phyloP scores from a whole-genome alignment of 2,797 vertebrate species.

The Rhabdomys pumilio region DNA sequence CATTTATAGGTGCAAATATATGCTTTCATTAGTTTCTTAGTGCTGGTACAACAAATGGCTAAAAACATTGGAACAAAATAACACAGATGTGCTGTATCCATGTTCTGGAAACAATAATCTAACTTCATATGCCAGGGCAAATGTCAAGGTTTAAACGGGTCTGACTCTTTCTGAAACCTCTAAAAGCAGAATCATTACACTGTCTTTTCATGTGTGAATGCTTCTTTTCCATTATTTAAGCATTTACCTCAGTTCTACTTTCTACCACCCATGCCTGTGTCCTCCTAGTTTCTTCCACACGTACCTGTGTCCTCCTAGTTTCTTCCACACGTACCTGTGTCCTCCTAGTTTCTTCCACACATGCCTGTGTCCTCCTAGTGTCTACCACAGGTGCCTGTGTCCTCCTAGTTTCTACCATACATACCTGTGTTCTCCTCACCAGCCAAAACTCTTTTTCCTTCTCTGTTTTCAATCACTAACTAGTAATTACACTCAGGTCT shows the following conservation, averaged over 20 bases:
- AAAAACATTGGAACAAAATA: neutral
- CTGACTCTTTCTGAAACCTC: neutral
- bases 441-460: neutral
- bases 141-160: neutral
- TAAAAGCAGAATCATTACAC: neutral
- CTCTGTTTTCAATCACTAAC: neutral
- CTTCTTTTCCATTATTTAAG: neutral
- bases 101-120: neutral
- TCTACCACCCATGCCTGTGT: neutral
- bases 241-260: neutral
- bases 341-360: neutral
- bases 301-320: neutral
- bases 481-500: neutral
- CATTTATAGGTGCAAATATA: neutral
- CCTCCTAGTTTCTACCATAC: neutral
- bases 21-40: neutral
- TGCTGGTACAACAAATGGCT: neutral
- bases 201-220: too few relatives aligned
- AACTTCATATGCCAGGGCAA: neutral
- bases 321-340: neutral
- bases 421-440: neutral
- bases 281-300: neutral
- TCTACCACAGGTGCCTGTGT: neutral
- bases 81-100: neutral
- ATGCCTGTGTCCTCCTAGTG: neutral